phyloP scores from a whole-genome alignment of 2,888 invertebrate species.

The Drosophila rellima region DNA sequence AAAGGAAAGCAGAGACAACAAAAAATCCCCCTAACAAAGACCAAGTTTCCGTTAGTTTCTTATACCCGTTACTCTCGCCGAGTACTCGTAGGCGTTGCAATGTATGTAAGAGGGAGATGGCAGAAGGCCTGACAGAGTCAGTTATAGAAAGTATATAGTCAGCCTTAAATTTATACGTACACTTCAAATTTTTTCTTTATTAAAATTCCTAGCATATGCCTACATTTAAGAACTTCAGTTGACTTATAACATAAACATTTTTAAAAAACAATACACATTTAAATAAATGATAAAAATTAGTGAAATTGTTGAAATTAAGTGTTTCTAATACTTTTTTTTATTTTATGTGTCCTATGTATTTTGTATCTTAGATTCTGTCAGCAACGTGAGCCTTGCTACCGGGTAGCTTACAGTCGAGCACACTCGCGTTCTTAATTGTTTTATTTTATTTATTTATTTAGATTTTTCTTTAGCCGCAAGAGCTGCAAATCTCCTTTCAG shows the following conservation, averaged over 20 bases:
- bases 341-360: neutral
- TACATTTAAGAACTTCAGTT: too few relatives aligned
- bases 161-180: too few relatives aligned
- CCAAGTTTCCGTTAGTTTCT: constrained; percentile 46
- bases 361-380: neutral
- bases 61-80: neutral
- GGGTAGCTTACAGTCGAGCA: neutral
- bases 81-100: neutral
- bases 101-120: neutral
- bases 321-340: too few relatives aligned
- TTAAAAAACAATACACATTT: too few relatives aligned
- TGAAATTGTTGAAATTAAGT: too few relatives aligned
- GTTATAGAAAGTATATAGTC: neutral
- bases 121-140: neutral
- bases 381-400: neutral
- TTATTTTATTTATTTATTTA: constrained; percentile 36
- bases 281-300: too few relatives aligned
- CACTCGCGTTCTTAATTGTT: neutral
- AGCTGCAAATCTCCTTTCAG: constrained; percentile 64
- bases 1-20: constrained; percentile 16
- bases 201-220: too few relatives aligned
- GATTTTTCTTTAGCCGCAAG: constrained; percentile 57
- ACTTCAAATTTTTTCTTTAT: too few relatives aligned
- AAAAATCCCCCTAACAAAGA: constrained; percentile 49
- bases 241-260: too few relatives aligned